Conservation (phyloP, 2,113 vertebrate species). For the Eclectus roratus region DNA sequence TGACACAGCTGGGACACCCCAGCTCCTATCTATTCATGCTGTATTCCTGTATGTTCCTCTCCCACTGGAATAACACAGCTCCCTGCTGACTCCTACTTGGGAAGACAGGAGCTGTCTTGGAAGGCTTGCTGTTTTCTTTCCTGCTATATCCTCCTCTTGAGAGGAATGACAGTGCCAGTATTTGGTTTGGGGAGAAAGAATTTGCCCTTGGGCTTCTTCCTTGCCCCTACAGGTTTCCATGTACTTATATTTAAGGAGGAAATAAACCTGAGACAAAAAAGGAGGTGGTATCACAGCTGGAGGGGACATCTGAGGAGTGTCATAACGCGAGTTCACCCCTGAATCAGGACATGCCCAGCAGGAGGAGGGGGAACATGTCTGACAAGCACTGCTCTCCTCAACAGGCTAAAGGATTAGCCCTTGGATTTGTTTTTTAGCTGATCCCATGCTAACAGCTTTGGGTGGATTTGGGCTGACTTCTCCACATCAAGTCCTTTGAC, state of each 20-base stretch:
- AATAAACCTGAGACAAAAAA: background rate
- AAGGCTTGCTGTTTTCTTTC: background rate
- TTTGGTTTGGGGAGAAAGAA: background rate
- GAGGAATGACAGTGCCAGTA: background rate
- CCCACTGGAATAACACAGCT: background rate
- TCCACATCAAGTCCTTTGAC: conserved; percentile 63
- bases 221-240: background rate
- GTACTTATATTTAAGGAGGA: background rate
- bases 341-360: background rate
- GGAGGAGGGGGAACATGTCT: background rate
- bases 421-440: conserved; percentile 60
- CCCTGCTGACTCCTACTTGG: background rate
- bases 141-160: background rate
- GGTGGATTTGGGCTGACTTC: conserved; percentile 45
- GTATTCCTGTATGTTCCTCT: background rate
- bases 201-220: conserved; percentile 3
- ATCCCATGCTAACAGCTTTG: conserved; percentile 62
- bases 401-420: conserved; percentile 51
- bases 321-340: background rate
- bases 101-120: background rate
- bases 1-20: background rate
- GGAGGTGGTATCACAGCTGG: background rate
- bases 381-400: background rate
- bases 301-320: background rate
- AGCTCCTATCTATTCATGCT: background rate